Conservation (phyloP, 1,140 invertebrate genomes). For the Carposina sasakii region DNA sequence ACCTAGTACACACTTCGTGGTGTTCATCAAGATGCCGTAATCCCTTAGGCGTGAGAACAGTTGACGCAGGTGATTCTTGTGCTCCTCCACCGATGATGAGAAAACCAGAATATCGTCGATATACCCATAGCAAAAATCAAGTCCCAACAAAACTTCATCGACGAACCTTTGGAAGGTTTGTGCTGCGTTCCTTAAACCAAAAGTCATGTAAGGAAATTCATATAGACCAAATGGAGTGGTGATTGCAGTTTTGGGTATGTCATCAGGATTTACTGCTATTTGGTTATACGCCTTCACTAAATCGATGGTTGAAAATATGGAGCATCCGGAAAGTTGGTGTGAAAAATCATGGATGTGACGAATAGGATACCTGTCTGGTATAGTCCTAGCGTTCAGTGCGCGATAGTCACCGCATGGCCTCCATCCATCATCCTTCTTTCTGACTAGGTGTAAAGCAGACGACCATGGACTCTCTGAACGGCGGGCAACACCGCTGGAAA, state of each 20-base stretch:
- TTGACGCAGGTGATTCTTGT: slow-evolving; percentile 25
- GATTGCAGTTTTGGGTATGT: slow-evolving; percentile 52
- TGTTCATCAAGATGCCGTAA: slow-evolving; percentile 8
- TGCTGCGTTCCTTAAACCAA: slow-evolving; percentile 65
- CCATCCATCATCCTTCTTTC: slow-evolving; percentile 49
- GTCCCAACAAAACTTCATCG: slow-evolving; percentile 47
- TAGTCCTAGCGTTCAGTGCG: slow-evolving; percentile 44
- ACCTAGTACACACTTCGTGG: slow-evolving; percentile 34
- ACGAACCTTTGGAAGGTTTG: slow-evolving; percentile 71
- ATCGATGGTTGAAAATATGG: slow-evolving; percentile 35
- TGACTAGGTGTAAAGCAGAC: slow-evolving; percentile 48
- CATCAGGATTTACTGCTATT: slow-evolving; percentile 39
- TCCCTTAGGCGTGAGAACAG: slow-evolving; percentile 5
- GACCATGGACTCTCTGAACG: slow-evolving; percentile 49
- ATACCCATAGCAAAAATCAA: slow-evolving; percentile 53
- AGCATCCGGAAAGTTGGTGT: slow-evolving; percentile 40
- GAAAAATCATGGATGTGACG: slow-evolving; percentile 44
- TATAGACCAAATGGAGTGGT: slow-evolving; percentile 52
- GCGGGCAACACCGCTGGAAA: slow-evolving; percentile 28
- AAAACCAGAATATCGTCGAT: slow-evolving; percentile 72
- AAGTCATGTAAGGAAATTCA: slow-evolving; percentile 47
- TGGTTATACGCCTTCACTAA: slow-evolving; percentile 57
- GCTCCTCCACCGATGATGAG: slow-evolving; percentile 33
- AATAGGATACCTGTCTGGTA: slow-evolving; percentile 41
- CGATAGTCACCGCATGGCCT: slow-evolving; percentile 58